A percentile compares a stretch with the other conserved stretches of the same genome.
These are phyloP conservation scores for Agonopterix alstromeriana DNA, from an alignment of 2,888 invertebrate genomes.

Conservation along the genomic window DNA sequence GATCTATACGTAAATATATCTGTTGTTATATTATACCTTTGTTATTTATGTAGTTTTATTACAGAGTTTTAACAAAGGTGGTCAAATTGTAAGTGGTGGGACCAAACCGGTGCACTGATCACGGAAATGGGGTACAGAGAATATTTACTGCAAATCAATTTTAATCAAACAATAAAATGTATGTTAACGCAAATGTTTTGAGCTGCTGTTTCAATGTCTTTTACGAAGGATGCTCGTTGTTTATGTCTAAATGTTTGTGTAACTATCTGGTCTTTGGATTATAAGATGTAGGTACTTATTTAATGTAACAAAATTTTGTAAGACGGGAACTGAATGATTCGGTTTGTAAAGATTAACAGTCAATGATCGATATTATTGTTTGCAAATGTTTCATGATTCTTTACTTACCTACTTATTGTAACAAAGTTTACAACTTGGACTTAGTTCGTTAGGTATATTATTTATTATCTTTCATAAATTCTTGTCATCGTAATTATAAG, in stretches of 20 bases:
- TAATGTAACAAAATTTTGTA: too few relatives aligned
- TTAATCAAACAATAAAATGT: conserved; percentile 22
- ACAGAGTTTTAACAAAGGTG: conserved; percentile 10
- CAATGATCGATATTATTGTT: too few relatives aligned
- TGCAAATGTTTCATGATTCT: too few relatives aligned
- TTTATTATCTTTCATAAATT: not conserved
- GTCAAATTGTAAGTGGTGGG: conserved; percentile 33
- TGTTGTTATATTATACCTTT: conserved; percentile 21
- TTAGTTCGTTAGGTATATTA: too few relatives aligned
- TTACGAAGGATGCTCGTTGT: conserved; percentile 29
- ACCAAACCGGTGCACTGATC: conserved; percentile 71
- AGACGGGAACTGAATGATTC: too few relatives aligned
- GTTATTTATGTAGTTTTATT: conserved; percentile 32
- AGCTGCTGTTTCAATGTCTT: conserved; percentile 53
- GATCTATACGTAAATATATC: conserved; percentile 53
- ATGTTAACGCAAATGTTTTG: conserved; percentile 5
- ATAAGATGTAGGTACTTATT: conserved; percentile 20
- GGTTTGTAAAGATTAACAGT: too few relatives aligned
- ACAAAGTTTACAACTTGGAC: too few relatives aligned
- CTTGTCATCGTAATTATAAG: conserved; percentile 11
- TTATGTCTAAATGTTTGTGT: not conserved
- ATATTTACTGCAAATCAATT: conserved; percentile 32
- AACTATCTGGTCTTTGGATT: conserved; percentile 7
- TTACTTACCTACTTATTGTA: too few relatives aligned
- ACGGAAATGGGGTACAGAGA: conserved; percentile 41